These are phyloP conservation scores for Drosophila suboccidentalis DNA, from an alignment of 2,888 invertebrate genomes.

Conservation along the genomic window DNA sequence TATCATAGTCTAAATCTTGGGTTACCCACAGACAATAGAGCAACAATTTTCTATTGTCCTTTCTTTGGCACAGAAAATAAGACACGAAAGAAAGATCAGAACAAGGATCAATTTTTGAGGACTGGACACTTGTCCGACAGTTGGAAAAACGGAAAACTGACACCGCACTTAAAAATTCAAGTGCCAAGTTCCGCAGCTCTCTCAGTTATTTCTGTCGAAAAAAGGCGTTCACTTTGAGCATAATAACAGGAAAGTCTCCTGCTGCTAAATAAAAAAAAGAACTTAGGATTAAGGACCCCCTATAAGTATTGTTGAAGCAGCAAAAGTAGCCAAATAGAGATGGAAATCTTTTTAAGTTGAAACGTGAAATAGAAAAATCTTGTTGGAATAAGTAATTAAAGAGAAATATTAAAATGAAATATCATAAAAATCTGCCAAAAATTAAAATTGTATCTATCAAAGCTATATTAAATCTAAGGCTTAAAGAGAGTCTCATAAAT, in stretches of 20 bases:
- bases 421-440: too few relatives aligned
- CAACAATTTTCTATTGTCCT: slow-evolving; percentile 2
- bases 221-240: slow-evolving; percentile 67
- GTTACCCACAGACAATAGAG: background rate
- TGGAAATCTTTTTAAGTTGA: background rate
- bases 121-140: slow-evolving; percentile 20
- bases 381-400: background rate
- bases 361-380: background rate
- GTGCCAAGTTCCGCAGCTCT: slow-evolving; percentile 75
- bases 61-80: background rate
- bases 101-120: slow-evolving; percentile 14
- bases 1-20: background rate
- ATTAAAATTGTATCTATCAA: too few relatives aligned
- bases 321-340: background rate
- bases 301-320: background rate
- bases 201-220: slow-evolving; percentile 79
- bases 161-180: slow-evolving; percentile 69
- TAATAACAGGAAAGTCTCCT: slow-evolving; percentile 27
- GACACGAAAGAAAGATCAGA: slow-evolving; percentile 9
- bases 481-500: too few relatives aligned
- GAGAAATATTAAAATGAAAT: background rate
- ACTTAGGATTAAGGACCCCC: background rate
- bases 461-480: too few relatives aligned
- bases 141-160: slow-evolving; percentile 72
- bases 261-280: slow-evolving; percentile 10